Evolutionary conservation across 2,888 invertebrate species (phyloP), one percentile per base, ranked within the genome.

Genomic region (Pecten maximus): DNA sequence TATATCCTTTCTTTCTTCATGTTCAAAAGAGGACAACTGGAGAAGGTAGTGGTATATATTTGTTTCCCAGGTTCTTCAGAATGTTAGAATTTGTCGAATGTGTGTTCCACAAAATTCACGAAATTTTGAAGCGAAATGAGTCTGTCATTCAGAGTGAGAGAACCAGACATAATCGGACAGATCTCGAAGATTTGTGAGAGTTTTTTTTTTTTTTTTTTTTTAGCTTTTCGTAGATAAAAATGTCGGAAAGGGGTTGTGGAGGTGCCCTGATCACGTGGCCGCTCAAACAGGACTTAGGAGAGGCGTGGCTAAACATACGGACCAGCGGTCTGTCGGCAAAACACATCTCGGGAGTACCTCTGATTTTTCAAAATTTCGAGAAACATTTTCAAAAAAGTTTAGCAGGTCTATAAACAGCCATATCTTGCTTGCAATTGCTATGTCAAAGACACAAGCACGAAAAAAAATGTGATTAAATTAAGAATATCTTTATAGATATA

Each of bases 161-260:
- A 28, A 35, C 74, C 10, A 35, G 35, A 74, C 35, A 74, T 74
- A 74, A 74, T 74, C 74, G 23, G 74, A 35, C 74, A 74, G 74
- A 74, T 74, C 74, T 6, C 28, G 74, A 35, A 74, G 74, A 74
- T 74, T 74, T 74, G 74, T 35, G 74, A n/a, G 60, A 74, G 35
- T 35, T 74, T 74, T 74, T 74, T 74, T 74, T 74, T 35, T 74
- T 12, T 35, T 74, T 74, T 74, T 74, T 74, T 74, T 74, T 35
- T 74, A 74, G 74, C 74, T 74, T 74, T 74, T 35, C 35, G 74
- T 35, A 35, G 35, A 74, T 74, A 74, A 74, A 74, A 74, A 74
- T 74, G 74, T 35, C 74, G 74, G 74, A 10, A 74, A 35, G 35
- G 74, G 74, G 35, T 35, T 35, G 60, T 28, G 35, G 74, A 74